These are phyloP conservation scores for Dipodomys merriami DNA, from an alignment of 2,113 vertebrate genomes.

Conservation along the genomic window DNA sequence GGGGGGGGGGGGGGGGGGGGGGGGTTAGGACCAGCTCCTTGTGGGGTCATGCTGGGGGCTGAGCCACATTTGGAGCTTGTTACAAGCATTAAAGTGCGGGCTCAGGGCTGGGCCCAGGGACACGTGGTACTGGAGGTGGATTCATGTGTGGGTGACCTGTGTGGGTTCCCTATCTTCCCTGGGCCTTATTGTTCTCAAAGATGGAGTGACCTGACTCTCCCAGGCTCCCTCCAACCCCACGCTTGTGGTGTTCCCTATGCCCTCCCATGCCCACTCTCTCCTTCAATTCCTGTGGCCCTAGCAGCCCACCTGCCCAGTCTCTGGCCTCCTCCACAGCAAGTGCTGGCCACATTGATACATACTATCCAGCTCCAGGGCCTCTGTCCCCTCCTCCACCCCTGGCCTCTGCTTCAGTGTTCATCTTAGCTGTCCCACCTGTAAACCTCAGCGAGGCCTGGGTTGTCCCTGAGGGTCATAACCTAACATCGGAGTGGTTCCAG, in stretches of 20 bases:
- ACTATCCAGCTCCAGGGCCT: not conserved
- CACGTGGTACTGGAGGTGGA: not conserved
- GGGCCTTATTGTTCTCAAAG: not conserved
- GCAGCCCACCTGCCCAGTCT: not conserved
- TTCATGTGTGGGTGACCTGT: not conserved
- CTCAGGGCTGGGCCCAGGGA: not conserved
- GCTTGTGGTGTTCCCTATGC: not conserved
- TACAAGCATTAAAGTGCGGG: not conserved
- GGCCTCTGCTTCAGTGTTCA: not conserved
- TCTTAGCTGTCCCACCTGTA: not conserved
- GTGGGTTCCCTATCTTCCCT: not conserved
- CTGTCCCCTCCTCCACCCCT: not conserved
- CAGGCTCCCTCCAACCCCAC: not conserved
- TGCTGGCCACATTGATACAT: not conserved
- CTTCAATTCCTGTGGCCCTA: not conserved
- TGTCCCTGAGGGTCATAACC: not conserved
- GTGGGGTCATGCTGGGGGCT: not conserved
- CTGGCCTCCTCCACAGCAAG: not conserved
- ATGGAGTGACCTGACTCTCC: not conserved
- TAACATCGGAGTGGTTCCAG: not conserved
- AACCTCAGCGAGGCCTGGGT: not conserved
- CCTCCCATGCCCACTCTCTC: not conserved
- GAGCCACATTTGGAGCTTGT: not conserved
- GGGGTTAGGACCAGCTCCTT: rapidly evolving
- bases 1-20: rapidly evolving